phyloP scores from a whole-genome alignment of 2,113 vertebrate species.

The Pelvicachromis taeniatus region DNA sequence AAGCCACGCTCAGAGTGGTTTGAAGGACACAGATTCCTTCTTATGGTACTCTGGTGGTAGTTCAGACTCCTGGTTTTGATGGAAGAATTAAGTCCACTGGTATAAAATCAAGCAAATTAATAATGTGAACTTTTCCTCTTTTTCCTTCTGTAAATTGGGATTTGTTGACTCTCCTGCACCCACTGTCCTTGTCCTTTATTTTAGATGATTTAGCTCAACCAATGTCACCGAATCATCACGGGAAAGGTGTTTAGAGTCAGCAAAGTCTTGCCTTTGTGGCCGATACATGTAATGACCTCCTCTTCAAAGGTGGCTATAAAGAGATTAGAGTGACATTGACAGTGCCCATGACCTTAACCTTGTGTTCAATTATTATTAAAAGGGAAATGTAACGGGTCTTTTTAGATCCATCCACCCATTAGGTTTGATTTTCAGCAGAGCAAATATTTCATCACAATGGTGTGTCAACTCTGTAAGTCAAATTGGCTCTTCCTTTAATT shows the following conservation, averaged over 20 bases:
- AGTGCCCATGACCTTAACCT: neutral
- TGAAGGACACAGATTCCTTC: neutral
- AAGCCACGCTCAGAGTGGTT: neutral
- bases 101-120: conserved; percentile 25
- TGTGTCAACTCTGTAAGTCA: neutral
- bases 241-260: conserved; percentile 14
- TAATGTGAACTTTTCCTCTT: neutral
- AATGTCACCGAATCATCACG: conserved; percentile 20
- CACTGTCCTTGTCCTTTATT: neutral
- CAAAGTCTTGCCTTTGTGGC: neutral
- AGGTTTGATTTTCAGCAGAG: neutral
- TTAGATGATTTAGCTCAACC: neutral
- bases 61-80: conserved; percentile 25
- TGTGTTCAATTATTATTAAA: neutral
- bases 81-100: conserved; percentile 2
- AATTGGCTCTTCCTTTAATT: neutral
- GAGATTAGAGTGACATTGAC: conserved; percentile 2
- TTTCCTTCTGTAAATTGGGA: neutral
- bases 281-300: conserved; percentile 12
- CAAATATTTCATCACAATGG: neutral
- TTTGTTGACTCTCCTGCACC: neutral
- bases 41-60: neutral
- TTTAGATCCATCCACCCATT: neutral
- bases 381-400: neutral
- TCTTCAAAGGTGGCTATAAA: neutral